Base-by-base conservation (phyloP, 2,113 vertebrate genomes). In the Melanerpes formicivorus region DNA sequence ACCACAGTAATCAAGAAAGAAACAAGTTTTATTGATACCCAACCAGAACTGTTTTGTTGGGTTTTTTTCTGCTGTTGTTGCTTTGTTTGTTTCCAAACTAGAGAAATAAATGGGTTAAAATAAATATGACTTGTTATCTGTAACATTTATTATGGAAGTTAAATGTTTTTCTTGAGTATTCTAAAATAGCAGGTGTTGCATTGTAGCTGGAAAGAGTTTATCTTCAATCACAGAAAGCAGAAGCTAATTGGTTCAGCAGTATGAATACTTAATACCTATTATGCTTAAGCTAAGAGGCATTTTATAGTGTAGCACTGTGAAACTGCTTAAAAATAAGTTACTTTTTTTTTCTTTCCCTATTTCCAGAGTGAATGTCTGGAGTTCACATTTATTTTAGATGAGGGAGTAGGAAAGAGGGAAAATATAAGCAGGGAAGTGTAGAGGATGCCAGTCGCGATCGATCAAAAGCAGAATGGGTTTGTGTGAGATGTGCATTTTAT, bases 231-330 rank as follows among this genome's bases (percentile, higher is more conserved):
- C 1, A 70, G 26, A 62, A 65, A 90, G 52, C 5, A 54, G n/a
- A 70, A 65, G 25, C 18, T 54, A 10, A 7, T 54, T 84, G 10
- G 2, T 89, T 87, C 40, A 78, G 25, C 29, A 79, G 19, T 50
- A 21, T 1, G 3, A 54, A 6, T 32, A 5, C 27, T 21, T 23
- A 37, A 26, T 32, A 11, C 3, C 21, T 2, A 3, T 42, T 70
- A 34, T 48, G 4, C 9, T 81, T 7, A 56, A n/a, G 6, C 11
- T 66, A 25, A 81, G 58, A 84, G 23, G 17, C 18, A 6, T 19
- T 87, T 74, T 55, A 12, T 87, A 42, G 11, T 48, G 19, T 14
- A 55, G 26, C 50, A 21, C 56, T 9, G 19, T 40, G 16, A 26
- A 10, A 14, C 22, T 72, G 30, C 21, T 78, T 87, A 42, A 54